phyloP scores from a whole-genome alignment of 2,888 invertebrate genomes.

The Zygogramma bicolorata region DNA sequence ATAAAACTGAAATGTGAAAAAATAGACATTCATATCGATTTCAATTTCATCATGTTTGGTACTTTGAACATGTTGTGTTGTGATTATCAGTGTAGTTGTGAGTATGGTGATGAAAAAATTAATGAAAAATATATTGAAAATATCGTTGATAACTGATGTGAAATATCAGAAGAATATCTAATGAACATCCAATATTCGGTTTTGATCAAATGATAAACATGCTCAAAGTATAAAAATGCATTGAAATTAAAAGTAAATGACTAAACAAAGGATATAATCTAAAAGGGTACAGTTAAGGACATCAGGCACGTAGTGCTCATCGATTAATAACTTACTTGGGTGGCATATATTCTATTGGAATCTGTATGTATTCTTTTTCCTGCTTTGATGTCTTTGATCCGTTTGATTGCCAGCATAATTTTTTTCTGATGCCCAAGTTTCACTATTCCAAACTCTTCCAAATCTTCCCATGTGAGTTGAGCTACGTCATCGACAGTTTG shows the following conservation, averaged over 20 bases:
- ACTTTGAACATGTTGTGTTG: slow-evolving; percentile 52
- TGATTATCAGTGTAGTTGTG: slow-evolving; percentile 20
- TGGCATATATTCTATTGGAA: slow-evolving; percentile 63
- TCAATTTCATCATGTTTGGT: slow-evolving; percentile 5
- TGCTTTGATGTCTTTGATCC: slow-evolving; percentile 92
- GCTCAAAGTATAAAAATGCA: slow-evolving; percentile 51
- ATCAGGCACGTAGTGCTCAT: slow-evolving; percentile 22
- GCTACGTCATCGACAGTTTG: slow-evolving; percentile 93
- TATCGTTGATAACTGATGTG: slow-evolving; percentile 28
- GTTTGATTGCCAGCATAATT: slow-evolving; percentile 95
- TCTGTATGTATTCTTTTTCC: slow-evolving; percentile 77
- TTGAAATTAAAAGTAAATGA: slow-evolving; percentile 21
- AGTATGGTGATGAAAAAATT: slow-evolving; percentile 9
- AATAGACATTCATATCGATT: background rate
- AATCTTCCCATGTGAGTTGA: slow-evolving; percentile 97
- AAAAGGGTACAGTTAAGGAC: slow-evolving; percentile 11
- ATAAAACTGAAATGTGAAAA: background rate
- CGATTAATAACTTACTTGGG: slow-evolving; percentile 57
- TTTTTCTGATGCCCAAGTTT: slow-evolving; percentile 98
- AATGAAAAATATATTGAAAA: background rate
- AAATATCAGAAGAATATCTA: slow-evolving; percentile 32
- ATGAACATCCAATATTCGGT: background rate
- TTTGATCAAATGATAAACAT: slow-evolving; percentile 37
- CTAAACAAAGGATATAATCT: slow-evolving; percentile 2
- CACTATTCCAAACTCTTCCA: slow-evolving; percentile 96